Conservation (phyloP, 2,888 invertebrate species). For the Epistrophella euchroma region DNA sequence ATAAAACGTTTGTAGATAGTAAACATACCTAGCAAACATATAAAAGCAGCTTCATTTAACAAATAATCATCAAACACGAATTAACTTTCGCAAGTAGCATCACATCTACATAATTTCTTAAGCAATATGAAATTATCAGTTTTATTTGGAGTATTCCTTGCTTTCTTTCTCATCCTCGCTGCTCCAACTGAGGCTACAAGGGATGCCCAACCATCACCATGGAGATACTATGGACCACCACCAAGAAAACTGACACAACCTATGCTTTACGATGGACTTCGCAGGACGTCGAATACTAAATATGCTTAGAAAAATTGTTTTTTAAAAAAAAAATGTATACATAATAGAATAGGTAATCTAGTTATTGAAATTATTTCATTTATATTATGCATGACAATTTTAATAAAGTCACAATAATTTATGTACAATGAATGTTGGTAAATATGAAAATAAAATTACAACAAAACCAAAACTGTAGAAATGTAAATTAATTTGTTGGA, state of each 20-base stretch:
- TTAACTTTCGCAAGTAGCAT: neutral
- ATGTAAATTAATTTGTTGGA: no score
- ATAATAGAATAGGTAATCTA: no score
- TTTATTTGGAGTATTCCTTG: slow-evolving; percentile 29
- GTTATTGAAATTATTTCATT: no score
- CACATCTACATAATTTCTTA: neutral
- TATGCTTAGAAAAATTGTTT: slow-evolving; percentile 33
- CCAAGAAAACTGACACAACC: slow-evolving; percentile 45
- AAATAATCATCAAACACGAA: slow-evolving; percentile 8
- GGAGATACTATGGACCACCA: slow-evolving; percentile 41
- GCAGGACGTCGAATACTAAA: slow-evolving; percentile 56
- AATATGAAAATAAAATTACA: no score
- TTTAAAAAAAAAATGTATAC: neutral
- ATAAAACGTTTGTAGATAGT: neutral
- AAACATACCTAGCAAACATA: slow-evolving; percentile 35
- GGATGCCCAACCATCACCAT: slow-evolving; percentile 20
- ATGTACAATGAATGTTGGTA: no score
- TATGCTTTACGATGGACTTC: slow-evolving; percentile 53
- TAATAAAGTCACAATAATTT: no score
- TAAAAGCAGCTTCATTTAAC: slow-evolving; percentile 10
- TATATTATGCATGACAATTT: no score
- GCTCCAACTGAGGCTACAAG: slow-evolving; percentile 34
- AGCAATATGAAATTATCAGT: slow-evolving; percentile 38
- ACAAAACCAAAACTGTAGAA: no score
- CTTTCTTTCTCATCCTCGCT: slow-evolving; percentile 15